phyloP scores from a whole-genome alignment of 53 echinoderm and acorn worm genomes.

The Paelopatides confundens region DNA sequence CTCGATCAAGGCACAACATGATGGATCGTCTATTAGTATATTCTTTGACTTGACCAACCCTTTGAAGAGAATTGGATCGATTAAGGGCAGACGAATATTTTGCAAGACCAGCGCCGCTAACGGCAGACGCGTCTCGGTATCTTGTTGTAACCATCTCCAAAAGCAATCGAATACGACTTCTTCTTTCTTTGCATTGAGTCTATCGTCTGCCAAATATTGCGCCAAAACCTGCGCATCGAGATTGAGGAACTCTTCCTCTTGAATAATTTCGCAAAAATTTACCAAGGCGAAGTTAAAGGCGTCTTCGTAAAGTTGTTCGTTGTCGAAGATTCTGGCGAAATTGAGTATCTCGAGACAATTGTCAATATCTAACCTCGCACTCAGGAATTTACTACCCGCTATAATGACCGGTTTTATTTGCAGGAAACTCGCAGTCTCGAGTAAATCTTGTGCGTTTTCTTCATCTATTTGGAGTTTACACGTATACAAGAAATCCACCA shows the following conservation, averaged over 20 bases:
- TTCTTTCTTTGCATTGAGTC: conserved; percentile 89
- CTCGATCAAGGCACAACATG: conserved; percentile 67
- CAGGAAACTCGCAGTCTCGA: conserved; percentile 92
- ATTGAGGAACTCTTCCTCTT: conserved; percentile 73
- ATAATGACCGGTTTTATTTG: conserved; percentile 83
- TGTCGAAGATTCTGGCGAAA: conserved; percentile 85
- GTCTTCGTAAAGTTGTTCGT: conserved; percentile 83
- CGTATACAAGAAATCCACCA: conserved; percentile 92
- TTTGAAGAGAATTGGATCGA: conserved; percentile 74
- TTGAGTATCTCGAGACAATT: conserved; percentile 91
- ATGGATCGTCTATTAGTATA: conserved; percentile 53
- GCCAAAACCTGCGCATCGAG: conserved; percentile 67
- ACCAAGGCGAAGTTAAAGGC: conserved; percentile 72
- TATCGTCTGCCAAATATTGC: conserved; percentile 76
- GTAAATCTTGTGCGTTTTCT: conserved; percentile 86
- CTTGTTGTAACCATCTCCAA: conserved; percentile 76
- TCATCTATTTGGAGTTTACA: conserved; percentile 80
- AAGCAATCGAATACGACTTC: conserved; percentile 90
- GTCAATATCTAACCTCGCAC: conserved; percentile 72
- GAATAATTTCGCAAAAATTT: conserved; percentile 77
- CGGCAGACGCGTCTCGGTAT: conserved; percentile 60
- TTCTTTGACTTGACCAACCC: conserved; percentile 72
- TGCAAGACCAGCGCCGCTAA: conserved; percentile 64
- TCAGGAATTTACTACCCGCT: conserved; percentile 89
- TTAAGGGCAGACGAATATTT: conserved; percentile 84